phyloP scores from a whole-genome alignment of 2,797 vertebrate species.

The Triplophysa yarkandensis region DNA sequence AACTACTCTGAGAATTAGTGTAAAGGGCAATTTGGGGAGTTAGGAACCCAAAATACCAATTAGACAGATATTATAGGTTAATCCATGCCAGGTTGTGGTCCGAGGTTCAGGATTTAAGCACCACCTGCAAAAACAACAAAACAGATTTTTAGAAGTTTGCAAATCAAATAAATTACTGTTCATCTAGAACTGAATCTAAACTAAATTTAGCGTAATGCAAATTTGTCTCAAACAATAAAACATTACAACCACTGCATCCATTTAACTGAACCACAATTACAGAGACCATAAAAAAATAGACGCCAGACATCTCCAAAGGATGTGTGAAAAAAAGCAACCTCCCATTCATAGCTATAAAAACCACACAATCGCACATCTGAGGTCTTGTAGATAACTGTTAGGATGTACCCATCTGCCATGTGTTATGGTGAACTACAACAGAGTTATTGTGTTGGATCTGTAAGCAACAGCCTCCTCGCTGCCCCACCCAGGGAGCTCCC shows the following conservation, averaged over 20 bases:
- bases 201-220: background rate
- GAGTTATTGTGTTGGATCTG: constrained; percentile 57
- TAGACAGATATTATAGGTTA: constrained; percentile 37
- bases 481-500: constrained; percentile 58
- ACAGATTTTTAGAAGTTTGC: constrained; percentile 22
- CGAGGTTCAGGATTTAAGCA: constrained; percentile 3
- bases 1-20: constrained; percentile 60
- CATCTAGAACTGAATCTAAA: background rate
- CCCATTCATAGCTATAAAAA: constrained; percentile 17
- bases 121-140: constrained; percentile 50
- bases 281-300: background rate
- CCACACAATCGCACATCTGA: constrained; percentile 23
- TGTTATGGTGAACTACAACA: constrained; percentile 52
- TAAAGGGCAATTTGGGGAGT: constrained; percentile 47
- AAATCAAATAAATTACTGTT: background rate
- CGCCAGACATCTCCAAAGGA: constrained; percentile 2
- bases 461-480: constrained; percentile 50
- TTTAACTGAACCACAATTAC: background rate
- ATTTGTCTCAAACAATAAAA: background rate
- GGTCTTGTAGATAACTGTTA: constrained; percentile 23
- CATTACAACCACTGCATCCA: background rate
- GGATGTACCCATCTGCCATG: constrained; percentile 46
- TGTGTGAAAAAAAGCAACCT: background rate
- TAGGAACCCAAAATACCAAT: constrained; percentile 52
- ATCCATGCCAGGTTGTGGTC: constrained; percentile 46